Conservation (phyloP, 2,797 vertebrate genomes). For the Nothura maculosa region DNA sequence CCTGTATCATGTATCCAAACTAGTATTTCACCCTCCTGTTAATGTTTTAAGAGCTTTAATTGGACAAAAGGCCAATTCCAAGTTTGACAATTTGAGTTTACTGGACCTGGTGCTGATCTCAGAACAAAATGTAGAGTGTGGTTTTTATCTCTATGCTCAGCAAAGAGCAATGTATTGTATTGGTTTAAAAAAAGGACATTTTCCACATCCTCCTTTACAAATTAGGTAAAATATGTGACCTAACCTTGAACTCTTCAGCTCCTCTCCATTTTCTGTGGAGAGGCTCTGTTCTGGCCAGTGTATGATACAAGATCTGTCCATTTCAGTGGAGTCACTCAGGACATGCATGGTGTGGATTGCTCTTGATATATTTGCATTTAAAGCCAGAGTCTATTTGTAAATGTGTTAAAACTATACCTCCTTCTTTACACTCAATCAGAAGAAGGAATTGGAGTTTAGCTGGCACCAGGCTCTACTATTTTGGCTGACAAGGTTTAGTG, state of each 20-base stretch:
- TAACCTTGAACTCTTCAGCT: conserved; percentile 7
- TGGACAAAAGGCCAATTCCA: conserved; percentile 27
- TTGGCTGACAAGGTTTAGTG: conserved; percentile 52
- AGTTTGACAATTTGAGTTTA: not conserved
- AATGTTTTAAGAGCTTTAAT: not conserved
- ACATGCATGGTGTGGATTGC: not conserved
- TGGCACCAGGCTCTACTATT: not conserved
- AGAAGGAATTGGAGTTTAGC: not conserved
- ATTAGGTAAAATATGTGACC: not conserved
- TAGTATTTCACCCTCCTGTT: conserved; percentile 50
- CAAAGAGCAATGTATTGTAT: not conserved
- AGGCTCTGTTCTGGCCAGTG: not conserved
- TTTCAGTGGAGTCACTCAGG: not conserved
- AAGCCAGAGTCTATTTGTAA: not conserved
- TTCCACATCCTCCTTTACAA: not conserved
- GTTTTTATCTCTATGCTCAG: not conserved
- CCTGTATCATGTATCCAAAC: not conserved
- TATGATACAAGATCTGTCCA: not conserved
- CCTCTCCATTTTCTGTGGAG: not conserved
- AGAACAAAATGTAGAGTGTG: not conserved
- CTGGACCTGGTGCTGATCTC: not conserved
- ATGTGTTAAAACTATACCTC: not conserved
- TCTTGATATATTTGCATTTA: not conserved
- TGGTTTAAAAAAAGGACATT: not conserved
- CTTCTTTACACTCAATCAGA: not conserved